These are phyloP conservation scores for Linurgus olivaceus DNA, from an alignment of 2,797 vertebrate species.

Conservation along the genomic window DNA sequence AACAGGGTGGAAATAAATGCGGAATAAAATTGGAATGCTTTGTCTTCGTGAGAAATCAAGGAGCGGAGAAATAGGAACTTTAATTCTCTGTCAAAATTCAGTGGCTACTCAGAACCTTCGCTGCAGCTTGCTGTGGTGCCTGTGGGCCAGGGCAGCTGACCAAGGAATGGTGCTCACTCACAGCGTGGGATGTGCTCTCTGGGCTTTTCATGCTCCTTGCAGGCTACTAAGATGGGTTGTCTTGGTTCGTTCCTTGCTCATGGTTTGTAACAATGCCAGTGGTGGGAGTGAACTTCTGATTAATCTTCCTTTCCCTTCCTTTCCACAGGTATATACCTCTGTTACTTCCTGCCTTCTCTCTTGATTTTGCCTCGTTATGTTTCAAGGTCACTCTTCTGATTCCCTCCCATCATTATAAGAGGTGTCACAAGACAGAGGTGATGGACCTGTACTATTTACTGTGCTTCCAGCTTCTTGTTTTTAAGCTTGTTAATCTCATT, in stretches of 20 bases:
- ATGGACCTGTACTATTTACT: background rate
- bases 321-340: background rate
- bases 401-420: background rate
- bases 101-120: background rate
- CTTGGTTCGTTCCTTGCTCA: background rate
- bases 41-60: background rate
- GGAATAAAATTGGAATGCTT: background rate
- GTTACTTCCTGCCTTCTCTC: background rate
- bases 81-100: background rate
- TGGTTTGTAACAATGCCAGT: background rate
- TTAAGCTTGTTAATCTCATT: background rate
- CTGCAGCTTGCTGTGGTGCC: background rate
- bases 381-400: background rate
- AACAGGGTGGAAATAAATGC: background rate
- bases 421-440: background rate
- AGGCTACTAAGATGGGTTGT: background rate
- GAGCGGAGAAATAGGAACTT: background rate
- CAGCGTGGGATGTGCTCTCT: rapidly evolving
- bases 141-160: background rate
- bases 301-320: background rate
- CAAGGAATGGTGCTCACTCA: background rate
- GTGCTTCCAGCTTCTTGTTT: background rate
- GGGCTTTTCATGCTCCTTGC: background rate
- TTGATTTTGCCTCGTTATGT: background rate
- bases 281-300: background rate